A percentile compares a stretch with the other conserved stretches of the same genome.
phyloP scores from a whole-genome alignment of 1,140 invertebrate species.

The Euglossa dilemma region DNA sequence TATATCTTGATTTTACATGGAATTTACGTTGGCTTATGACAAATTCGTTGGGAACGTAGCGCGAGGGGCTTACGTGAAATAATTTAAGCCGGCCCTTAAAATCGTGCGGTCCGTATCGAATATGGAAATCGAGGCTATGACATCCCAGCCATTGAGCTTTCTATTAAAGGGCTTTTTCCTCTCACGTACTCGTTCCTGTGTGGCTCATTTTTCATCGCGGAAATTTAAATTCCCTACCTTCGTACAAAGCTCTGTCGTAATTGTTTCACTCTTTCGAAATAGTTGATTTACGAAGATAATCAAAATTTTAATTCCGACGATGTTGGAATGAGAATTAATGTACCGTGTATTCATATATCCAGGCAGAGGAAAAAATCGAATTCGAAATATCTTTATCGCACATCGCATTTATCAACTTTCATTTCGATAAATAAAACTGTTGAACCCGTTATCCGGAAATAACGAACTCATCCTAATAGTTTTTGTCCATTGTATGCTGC shows the following conservation, averaged over 20 bases:
- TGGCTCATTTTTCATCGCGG: not conserved
- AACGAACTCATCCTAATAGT: too few relatives aligned
- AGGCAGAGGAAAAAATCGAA: too few relatives aligned
- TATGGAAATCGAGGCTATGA: constrained; percentile 8
- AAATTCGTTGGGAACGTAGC: constrained; percentile 16
- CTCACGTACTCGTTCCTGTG: not conserved
- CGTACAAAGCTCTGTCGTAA: not conserved
- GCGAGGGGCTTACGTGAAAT: not conserved
- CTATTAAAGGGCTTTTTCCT: constrained; percentile 7
- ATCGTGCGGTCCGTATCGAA: not conserved
- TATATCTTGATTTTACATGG: constrained; percentile 37
- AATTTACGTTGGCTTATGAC: constrained; percentile 8
- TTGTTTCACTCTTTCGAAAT: not conserved
- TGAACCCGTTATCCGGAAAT: too few relatives aligned
- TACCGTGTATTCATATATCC: too few relatives aligned
- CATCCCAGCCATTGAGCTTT: not conserved
- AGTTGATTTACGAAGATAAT: not conserved
- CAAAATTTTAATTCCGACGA: not conserved
- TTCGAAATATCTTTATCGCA: not conserved
- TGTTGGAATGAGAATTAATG: too few relatives aligned
- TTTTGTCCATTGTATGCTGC: too few relatives aligned
- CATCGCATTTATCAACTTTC: too few relatives aligned
- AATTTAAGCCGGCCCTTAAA: constrained; percentile 28
- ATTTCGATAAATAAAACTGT: too few relatives aligned
- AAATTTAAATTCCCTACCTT: not conserved